These are phyloP conservation scores for Pegoplata infirma DNA, from an alignment of 2,888 invertebrate species.

Conservation along the genomic window DNA sequence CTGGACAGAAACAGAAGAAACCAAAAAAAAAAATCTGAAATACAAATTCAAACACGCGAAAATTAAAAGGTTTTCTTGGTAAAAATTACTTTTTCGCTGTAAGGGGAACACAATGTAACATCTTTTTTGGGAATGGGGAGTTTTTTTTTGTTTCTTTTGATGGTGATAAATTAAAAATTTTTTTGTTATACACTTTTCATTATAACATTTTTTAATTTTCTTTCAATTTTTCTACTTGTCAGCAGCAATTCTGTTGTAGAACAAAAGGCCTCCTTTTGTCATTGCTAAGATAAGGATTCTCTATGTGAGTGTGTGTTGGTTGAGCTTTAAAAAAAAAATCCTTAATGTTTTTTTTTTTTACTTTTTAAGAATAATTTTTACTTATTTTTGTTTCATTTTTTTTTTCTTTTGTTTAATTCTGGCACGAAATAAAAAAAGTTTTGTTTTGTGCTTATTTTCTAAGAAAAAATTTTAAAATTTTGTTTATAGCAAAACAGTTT, in stretches of 20 bases:
- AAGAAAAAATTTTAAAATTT: slow-evolving; percentile 2
- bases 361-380: slow-evolving; percentile 13
- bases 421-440: slow-evolving; percentile 41
- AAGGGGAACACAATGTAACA: background rate
- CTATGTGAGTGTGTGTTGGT: slow-evolving; percentile 10
- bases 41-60: slow-evolving; percentile 48
- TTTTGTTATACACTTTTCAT: slow-evolving; percentile 50
- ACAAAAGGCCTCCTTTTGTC: slow-evolving; percentile 43
- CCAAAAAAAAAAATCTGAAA: slow-evolving; percentile 16
- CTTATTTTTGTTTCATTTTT: slow-evolving; percentile 25
- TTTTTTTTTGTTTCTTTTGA: slow-evolving; percentile 48
- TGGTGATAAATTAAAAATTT: slow-evolving; percentile 62
- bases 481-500: background rate
- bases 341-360: slow-evolving; percentile 33
- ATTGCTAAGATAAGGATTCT: slow-evolving; percentile 49
- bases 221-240: slow-evolving; percentile 56
- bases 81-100: background rate
- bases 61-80: slow-evolving; percentile 35
- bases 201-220: slow-evolving; percentile 64
- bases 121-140: background rate
- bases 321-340: slow-evolving; percentile 35
- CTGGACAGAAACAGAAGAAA: background rate
- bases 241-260: slow-evolving; percentile 40
- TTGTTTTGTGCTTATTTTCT: background rate
- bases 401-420: slow-evolving; percentile 47